Conservation (phyloP, 2,797 vertebrate genomes). For the Xiphorhynchus erythropygius region DNA sequence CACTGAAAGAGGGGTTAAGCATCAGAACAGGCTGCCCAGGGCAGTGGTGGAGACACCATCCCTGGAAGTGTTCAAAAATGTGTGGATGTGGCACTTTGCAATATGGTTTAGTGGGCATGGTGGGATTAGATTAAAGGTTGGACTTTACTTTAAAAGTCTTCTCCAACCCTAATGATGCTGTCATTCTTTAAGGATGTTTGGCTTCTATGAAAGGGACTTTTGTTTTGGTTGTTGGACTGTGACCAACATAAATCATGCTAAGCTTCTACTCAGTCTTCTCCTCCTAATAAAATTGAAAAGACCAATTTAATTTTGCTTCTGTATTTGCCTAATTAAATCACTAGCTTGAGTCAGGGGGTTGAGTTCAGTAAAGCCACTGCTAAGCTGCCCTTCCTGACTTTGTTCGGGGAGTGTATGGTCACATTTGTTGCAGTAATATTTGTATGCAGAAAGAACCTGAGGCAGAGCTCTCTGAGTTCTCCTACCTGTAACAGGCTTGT, state of each 20-base stretch:
- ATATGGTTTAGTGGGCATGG: accelerated
- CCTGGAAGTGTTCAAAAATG: background rate
- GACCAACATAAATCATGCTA: background rate
- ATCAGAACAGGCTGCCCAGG: background rate
- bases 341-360: background rate
- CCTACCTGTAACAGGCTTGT: background rate
- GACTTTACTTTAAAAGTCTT: background rate
- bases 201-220: background rate
- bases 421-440: background rate
- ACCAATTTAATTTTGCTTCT: background rate
- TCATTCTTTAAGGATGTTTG: background rate
- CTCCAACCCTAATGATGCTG: background rate
- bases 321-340: background rate
- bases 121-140: background rate
- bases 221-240: background rate
- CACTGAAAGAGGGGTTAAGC: background rate
- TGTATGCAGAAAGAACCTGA: background rate
- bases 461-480: background rate
- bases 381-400: background rate
- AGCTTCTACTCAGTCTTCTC: background rate
- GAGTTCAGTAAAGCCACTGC: background rate
- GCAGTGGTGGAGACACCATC: background rate
- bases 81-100: background rate
- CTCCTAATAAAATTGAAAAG: conserved; percentile 4
- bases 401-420: background rate